Evolutionary conservation across 2,113 vertebrate species (phyloP), one percentile per base, ranked within the genome.

Genomic region (Vicugna pacos): DNA sequence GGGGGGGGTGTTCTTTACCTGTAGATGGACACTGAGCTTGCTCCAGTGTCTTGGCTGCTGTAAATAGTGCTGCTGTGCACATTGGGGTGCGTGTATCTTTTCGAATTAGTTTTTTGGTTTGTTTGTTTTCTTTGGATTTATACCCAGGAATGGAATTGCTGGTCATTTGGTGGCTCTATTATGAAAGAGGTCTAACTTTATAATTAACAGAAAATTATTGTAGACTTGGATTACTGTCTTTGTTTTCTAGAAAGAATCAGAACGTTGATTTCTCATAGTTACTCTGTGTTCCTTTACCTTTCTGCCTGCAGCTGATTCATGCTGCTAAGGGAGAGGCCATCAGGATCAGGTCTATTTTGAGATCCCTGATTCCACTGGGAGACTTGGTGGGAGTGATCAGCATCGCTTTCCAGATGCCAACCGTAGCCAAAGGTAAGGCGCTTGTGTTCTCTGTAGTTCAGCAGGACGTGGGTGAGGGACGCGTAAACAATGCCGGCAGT

Each of bases 321-420:
- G 99, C 99, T 65, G 99, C 99, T 16, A 99, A 99, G 98, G 99
- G 99, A 3, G 99, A 99, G 97, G 99, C 99, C 22, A 99, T 99
- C 97, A 99, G 99, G 77, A 99, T 99, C 96, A 98, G 99, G 97
- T 99, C 99, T 80, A 99, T 99, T 98, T 97, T 99, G 48, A 99
- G 99, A 91, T 99, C 99, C 80, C 98, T 99, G 24, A 99, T 99
- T 97, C 99, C 99, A 1, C 96, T 99, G 20, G 99, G 99, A 97
- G 99, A 99, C 97, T 98, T 99, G 95, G 99, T 99, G 95, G 99
- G 99, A 14, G 99, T 99, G 69, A 99, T 99, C 98, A 99, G 99
- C 97, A 99, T 99, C 82, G 98, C 99, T 32, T 99, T 99, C 95
- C 99, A 99, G 72, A 99, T 99, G 99, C 99, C 99, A 67, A 99